Conservation (phyloP, 2,113 vertebrate species). For the Trematomus loennbergii region DNA sequence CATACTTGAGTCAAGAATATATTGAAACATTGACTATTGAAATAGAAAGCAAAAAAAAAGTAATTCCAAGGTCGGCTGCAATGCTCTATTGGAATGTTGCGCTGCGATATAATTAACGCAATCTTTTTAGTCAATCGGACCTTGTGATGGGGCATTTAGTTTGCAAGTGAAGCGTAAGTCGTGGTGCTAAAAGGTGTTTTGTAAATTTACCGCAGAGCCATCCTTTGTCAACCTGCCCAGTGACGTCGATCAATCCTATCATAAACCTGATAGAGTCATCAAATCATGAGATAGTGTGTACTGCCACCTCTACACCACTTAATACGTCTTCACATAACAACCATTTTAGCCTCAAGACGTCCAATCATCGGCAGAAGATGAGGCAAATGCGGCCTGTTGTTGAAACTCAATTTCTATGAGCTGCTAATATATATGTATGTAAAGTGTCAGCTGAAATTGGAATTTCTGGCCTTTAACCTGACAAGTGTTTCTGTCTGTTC, state of each 20-base stretch:
- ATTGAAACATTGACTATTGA: no score
- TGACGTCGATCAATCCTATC: not conserved
- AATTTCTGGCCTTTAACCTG: slow-evolving; percentile 24
- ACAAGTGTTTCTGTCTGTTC: not conserved
- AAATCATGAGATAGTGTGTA: not conserved
- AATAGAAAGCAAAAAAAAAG: no score
- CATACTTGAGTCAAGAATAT: no score
- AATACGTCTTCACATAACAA: not conserved
- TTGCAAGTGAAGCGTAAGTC: no score
- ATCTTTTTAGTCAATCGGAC: no score
- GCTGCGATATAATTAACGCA: no score
- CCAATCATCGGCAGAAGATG: not conserved
- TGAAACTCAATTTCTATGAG: slow-evolving; percentile 10
- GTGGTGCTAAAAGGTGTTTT: no score
- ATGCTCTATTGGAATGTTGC: no score
- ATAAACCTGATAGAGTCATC: not conserved
- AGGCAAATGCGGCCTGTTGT: not conserved
- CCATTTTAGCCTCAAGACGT: not conserved
- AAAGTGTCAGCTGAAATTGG: slow-evolving; percentile 2
- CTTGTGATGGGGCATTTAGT: no score
- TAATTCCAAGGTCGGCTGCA: no score
- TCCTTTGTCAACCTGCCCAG: not conserved
- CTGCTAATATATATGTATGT: not conserved
- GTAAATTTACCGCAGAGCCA: not conserved
- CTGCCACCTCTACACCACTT: not conserved